A percentile compares a stretch with the other conserved stretches of the same genome.
These are phyloP conservation scores for Calliphora vicina DNA, from an alignment of 1,140 invertebrate genomes.

Conservation along the genomic window DNA sequence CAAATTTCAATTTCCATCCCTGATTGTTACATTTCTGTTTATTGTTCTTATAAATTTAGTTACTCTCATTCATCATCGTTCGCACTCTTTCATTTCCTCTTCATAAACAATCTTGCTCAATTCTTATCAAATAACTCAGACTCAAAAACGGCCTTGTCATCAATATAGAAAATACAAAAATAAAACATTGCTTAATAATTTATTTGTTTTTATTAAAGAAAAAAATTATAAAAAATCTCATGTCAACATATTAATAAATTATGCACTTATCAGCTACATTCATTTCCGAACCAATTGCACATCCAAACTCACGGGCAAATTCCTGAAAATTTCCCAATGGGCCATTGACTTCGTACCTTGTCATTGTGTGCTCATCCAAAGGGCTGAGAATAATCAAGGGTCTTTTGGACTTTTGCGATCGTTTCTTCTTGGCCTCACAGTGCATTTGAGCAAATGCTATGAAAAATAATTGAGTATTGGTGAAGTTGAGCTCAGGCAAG, in stretches of 20 bases:
- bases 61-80: neutral
- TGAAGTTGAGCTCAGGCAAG: slow-evolving; percentile 49
- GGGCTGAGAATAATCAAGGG: slow-evolving; percentile 64
- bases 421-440: slow-evolving; percentile 41
- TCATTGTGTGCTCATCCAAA: slow-evolving; percentile 47
- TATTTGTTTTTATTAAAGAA: no score
- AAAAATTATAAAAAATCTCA: neutral
- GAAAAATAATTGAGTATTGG: slow-evolving; percentile 75
- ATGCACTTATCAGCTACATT: slow-evolving; percentile 53
- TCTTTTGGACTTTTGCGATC: slow-evolving; percentile 63
- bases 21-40: neutral
- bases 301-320: slow-evolving; percentile 52
- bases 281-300: slow-evolving; percentile 50
- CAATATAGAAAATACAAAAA: neutral
- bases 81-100: neutral
- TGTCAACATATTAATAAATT: slow-evolving; percentile 46
- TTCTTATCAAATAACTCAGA: neutral
- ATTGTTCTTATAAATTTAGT: no score
- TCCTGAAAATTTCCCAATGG: slow-evolving; percentile 49
- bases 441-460: slow-evolving; percentile 71
- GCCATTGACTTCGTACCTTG: slow-evolving; percentile 48
- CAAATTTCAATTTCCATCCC: no score
- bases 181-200: neutral
- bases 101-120: neutral
- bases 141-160: neutral